A percentile compares a stretch with the other conserved stretches of the same genome.
These are phyloP conservation scores for Diabrotica virgifera DNA, from an alignment of 1,140 invertebrate genomes.

Conservation along the genomic window DNA sequence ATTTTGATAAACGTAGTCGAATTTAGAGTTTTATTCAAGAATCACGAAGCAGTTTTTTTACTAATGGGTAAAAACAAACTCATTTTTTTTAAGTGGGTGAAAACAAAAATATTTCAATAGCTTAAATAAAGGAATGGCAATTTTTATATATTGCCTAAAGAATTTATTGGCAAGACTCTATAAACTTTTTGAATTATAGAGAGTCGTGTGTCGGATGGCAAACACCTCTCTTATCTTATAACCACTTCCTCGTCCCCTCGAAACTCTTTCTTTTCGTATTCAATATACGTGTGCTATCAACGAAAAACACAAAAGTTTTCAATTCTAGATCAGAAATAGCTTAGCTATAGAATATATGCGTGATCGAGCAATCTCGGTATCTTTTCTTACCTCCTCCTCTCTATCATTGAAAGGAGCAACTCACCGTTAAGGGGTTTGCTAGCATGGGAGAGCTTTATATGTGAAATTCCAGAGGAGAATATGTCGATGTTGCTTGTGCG, in stretches of 20 bases:
- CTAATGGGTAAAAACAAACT: too few relatives aligned
- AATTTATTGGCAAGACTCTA: too few relatives aligned
- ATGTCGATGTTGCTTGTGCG: not conserved
- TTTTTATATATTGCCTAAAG: too few relatives aligned
- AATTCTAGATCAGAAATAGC: constrained; percentile 32
- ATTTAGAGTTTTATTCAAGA: too few relatives aligned
- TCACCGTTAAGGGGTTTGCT: constrained; percentile 5
- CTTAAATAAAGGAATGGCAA: too few relatives aligned
- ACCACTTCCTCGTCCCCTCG: not conserved
- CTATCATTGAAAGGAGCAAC: constrained; percentile 8
- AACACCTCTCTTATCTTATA: too few relatives aligned
- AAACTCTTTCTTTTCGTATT: constrained; percentile 21
- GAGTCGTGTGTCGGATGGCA: too few relatives aligned
- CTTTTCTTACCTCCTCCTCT: not conserved
- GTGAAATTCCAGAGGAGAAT: constrained; percentile 1
- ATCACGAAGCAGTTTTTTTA: too few relatives aligned
- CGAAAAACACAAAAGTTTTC: constrained; percentile 32
- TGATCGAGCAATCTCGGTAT: constrained; percentile 26
- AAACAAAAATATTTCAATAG: too few relatives aligned
- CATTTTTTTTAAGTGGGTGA: too few relatives aligned
- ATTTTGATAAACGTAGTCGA: too few relatives aligned
- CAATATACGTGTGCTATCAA: constrained; percentile 31
- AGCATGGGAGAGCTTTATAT: not conserved
- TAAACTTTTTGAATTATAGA: too few relatives aligned
- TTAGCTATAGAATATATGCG: constrained; percentile 32